A percentile compares a stretch with the other conserved stretches of the same genome.
Evolutionary conservation across 1,140 invertebrate genomes (phyloP).

Genomic region (Drosophila ambigua): DNA sequence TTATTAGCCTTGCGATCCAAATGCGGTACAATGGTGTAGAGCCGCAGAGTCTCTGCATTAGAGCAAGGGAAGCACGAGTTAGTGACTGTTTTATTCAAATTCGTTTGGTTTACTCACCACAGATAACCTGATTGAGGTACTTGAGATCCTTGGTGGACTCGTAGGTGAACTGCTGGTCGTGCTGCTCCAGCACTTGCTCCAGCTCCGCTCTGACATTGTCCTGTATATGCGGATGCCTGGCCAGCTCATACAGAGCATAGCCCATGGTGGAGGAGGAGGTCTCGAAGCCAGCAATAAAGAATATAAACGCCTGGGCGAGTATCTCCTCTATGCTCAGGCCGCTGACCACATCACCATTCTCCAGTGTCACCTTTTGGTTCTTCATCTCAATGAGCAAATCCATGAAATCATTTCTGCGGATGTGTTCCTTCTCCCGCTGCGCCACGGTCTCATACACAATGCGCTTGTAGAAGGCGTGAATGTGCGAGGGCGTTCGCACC

Average conservation of each 20-base stretch:
- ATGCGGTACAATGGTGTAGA: constrained; percentile 86
- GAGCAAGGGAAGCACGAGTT: too few relatives aligned
- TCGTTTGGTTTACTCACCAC: constrained; percentile 2
- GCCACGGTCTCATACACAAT: constrained; percentile 84
- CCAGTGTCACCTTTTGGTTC: constrained; percentile 35
- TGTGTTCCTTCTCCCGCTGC: constrained; percentile 84
- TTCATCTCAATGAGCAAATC: constrained; percentile 85
- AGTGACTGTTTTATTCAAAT: fast-evolving
- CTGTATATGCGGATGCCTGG: constrained; percentile 86
- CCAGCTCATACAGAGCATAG: constrained; percentile 86
- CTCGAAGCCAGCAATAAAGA: constrained; percentile 88
- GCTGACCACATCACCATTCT: constrained; percentile 31
- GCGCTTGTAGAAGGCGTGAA: constrained; percentile 84
- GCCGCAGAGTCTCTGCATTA: constrained; percentile 86
- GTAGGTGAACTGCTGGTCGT: constrained; percentile 85
- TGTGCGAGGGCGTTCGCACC: constrained; percentile 56
- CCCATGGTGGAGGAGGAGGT: constrained; percentile 86
- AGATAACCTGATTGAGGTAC: constrained; percentile 85
- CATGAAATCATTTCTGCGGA: constrained; percentile 85
- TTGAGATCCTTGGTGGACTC: constrained; percentile 85
- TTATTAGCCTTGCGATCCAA: constrained; percentile 86
- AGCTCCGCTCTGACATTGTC: constrained; percentile 86
- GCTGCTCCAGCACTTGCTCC: constrained; percentile 77
- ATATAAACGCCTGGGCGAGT: constrained; percentile 78
- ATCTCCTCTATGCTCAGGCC: constrained; percentile 67